A percentile compares a stretch with the other conserved stretches of the same genome.
Conservation (phyloP, 2,113 vertebrate species). For the Fregetta grallaria region DNA sequence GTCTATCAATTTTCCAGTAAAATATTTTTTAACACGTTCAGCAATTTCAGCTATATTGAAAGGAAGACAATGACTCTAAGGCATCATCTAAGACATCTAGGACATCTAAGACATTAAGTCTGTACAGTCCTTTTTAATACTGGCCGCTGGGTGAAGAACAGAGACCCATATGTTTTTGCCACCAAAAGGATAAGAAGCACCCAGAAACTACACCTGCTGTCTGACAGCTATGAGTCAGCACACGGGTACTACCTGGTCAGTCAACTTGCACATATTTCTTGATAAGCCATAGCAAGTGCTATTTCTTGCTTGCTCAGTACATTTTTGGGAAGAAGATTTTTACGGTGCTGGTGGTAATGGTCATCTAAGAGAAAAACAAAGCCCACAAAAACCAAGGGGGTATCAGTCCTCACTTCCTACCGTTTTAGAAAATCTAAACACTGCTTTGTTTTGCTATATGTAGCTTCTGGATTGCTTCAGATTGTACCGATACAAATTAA, state of each 20-base stretch:
- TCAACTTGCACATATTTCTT: background rate
- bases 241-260: too few relatives aligned
- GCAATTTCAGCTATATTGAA: background rate
- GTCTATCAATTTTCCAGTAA: background rate
- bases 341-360: background rate
- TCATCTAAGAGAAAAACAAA: background rate
- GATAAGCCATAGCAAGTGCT: background rate
- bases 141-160: background rate
- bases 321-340: background rate
- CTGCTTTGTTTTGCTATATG: background rate
- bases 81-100: background rate
- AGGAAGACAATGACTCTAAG: background rate
- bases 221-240: background rate
- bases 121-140: background rate
- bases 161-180: background rate
- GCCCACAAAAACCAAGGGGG: fast-evolving
- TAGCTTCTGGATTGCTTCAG: background rate
- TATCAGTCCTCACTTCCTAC: background rate
- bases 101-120: background rate
- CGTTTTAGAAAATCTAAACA: background rate
- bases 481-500: background rate
- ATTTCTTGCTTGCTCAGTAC: background rate
- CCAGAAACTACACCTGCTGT: background rate
- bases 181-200: background rate
- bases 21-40: background rate